Percentiles rank a stretch among this genome's conserved stretches.
Conservation (phyloP, 2,113 vertebrate genomes). For the Ramphastos sulfuratus region DNA sequence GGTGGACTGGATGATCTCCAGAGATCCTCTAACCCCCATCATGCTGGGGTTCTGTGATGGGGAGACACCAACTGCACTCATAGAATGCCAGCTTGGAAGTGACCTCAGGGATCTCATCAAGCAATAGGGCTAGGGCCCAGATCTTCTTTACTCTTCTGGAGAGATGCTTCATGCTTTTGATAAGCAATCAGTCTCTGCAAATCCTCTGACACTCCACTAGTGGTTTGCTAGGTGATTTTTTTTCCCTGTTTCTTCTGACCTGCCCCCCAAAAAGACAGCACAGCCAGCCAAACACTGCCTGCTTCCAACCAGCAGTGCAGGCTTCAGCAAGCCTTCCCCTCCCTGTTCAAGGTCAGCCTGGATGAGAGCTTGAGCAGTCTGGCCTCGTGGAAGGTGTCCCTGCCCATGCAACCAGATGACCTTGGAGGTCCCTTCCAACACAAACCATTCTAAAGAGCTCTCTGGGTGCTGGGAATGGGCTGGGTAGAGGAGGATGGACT, state of each 20-base stretch:
- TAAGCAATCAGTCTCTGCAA: neutral
- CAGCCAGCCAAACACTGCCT: fast-evolving
- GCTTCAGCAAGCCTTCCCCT: neutral
- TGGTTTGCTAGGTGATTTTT: neutral
- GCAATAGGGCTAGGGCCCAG: neutral
- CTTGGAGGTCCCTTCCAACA: no score
- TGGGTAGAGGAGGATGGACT: neutral
- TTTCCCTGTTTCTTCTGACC: neutral
- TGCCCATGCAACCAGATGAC: no score
- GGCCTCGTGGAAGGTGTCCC: no score
- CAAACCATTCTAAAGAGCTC: neutral
- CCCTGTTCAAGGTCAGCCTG: no score
- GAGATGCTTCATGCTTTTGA: neutral
- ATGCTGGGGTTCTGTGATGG: neutral
- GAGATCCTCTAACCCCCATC: no score
- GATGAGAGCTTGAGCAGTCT: no score
- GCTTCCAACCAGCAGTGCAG: neutral
- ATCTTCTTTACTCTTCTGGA: neutral
- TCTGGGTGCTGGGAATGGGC: neutral
- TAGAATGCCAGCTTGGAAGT: no score
- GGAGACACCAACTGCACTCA: neutral
- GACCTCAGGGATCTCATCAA: neutral
- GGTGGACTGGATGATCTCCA: no score
- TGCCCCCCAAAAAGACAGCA: neutral
- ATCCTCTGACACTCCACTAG: neutral